Evolutionary conservation across 2,797 vertebrate genomes (phyloP).

Genomic region (Lagocephalus sceleratus): DNA sequence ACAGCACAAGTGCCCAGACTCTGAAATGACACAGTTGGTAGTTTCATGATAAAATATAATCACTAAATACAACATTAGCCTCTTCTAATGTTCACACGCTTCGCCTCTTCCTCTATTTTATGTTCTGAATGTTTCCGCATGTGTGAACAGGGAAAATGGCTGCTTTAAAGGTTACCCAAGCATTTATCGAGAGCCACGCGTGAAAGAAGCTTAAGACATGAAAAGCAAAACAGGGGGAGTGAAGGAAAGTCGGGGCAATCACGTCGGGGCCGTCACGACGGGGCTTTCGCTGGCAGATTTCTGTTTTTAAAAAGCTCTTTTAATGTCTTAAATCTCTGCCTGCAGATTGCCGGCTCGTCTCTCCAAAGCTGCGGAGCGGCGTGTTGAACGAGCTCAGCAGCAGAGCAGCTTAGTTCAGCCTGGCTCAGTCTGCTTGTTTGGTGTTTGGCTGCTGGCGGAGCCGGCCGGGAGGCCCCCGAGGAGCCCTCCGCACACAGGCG

Average conservation of each 20-base stretch:
- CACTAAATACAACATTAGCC: no score
- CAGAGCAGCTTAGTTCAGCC: conserved; percentile 11
- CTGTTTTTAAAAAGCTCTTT: conserved; percentile 4
- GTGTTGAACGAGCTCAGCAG: background rate
- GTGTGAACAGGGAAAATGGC: background rate
- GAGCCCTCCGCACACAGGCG: conserved; percentile 36
- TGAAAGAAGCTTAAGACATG: background rate
- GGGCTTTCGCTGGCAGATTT: background rate
- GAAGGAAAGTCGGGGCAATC: background rate
- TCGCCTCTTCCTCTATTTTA: no score
- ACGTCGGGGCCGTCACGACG: background rate
- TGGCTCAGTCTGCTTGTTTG: conserved; percentile 7
- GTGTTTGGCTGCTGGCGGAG: conserved; percentile 11
- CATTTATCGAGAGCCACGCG: background rate
- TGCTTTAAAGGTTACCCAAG: background rate
- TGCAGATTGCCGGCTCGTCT: background rate
- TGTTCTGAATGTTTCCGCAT: background rate
- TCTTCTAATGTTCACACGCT: no score
- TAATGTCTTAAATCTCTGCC: background rate
- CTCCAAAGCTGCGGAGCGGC: conserved; percentile 1
- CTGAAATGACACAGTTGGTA: no score
- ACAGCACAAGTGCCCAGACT: no score
- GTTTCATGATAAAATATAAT: no score
- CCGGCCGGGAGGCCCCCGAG: conserved; percentile 13
- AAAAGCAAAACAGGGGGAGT: background rate